These are phyloP conservation scores for Semnornis frantzii DNA, from an alignment of 2,113 vertebrate genomes.

Conservation along the genomic window DNA sequence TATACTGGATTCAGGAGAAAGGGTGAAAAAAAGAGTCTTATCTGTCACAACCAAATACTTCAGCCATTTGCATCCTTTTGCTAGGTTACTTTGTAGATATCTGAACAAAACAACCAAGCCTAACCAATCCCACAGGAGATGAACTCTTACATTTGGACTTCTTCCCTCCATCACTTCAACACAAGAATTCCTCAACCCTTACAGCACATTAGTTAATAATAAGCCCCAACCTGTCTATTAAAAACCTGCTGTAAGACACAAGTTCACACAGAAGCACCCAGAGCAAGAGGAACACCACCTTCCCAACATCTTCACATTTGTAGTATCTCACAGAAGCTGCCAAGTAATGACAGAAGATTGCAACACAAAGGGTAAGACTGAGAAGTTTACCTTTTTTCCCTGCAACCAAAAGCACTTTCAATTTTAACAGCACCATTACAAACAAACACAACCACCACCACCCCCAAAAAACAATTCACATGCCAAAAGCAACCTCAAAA, in stretches of 20 bases:
- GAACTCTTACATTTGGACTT: background rate
- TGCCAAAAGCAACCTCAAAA: background rate
- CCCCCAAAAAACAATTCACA: too few relatives aligned
- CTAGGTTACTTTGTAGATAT: background rate
- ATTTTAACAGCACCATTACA: background rate
- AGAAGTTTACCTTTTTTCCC: background rate
- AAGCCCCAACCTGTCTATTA: background rate
- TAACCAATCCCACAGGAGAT: background rate
- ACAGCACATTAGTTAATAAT: background rate
- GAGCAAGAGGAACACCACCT: background rate
- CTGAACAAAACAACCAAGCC: background rate
- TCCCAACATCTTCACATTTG: background rate
- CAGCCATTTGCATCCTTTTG: background rate
- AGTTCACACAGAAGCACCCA: background rate
- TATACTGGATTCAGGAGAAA: background rate
- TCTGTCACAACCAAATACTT: background rate
- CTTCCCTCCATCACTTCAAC: background rate
- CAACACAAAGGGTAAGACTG: background rate
- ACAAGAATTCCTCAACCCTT: background rate
- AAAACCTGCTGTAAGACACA: background rate
- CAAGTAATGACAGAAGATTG: background rate
- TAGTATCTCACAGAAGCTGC: background rate
- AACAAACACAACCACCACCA: background rate
- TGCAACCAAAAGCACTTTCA: background rate
- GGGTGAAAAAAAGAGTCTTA: background rate